phyloP scores from a whole-genome alignment of 2,888 invertebrate species.

The Noctua comes region DNA sequence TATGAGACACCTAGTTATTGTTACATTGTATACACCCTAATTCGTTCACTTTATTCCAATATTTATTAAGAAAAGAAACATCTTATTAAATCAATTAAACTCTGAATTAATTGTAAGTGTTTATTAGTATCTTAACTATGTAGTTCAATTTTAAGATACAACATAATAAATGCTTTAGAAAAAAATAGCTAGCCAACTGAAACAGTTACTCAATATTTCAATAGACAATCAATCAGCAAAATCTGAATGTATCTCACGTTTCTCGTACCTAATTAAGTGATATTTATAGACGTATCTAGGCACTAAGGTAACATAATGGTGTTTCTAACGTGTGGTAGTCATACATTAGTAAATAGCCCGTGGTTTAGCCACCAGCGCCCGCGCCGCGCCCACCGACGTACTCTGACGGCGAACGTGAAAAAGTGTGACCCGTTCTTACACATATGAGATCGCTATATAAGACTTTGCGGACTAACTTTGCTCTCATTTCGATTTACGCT shows the following conservation, averaged over 20 bases:
- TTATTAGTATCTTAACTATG: not conserved
- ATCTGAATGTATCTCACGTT: slow-evolving; percentile 57
- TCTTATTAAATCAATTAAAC: not conserved
- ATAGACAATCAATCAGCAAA: slow-evolving; percentile 39
- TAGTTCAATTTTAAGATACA: not conserved
- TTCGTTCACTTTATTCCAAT: not conserved
- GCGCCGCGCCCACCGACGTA: slow-evolving; percentile 84
- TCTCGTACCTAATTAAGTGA: slow-evolving; percentile 53
- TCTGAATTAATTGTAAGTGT: not conserved
- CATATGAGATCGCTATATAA: slow-evolving; percentile 90
- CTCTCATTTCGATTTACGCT: slow-evolving; percentile 89
- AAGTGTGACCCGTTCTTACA: slow-evolving; percentile 89
- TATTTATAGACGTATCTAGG: slow-evolving; percentile 53
- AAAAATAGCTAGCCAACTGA: not conserved
- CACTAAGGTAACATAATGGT: slow-evolving; percentile 55
- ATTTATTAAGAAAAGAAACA: not conserved
- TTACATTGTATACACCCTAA: not conserved
- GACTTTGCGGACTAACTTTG: slow-evolving; percentile 86
- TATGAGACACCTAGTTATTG: not conserved
- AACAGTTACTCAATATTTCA: not conserved
- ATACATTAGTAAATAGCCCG: slow-evolving; percentile 64
- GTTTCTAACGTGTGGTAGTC: slow-evolving; percentile 57
- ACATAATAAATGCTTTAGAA: not conserved
- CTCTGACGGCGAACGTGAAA: slow-evolving; percentile 86
- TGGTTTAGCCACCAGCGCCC: slow-evolving; percentile 67